Percentiles rank a stretch among this genome's conserved stretches.
These are phyloP conservation scores for Leucoma salicis DNA, from an alignment of 2,888 invertebrate species.

Conservation along the genomic window DNA sequence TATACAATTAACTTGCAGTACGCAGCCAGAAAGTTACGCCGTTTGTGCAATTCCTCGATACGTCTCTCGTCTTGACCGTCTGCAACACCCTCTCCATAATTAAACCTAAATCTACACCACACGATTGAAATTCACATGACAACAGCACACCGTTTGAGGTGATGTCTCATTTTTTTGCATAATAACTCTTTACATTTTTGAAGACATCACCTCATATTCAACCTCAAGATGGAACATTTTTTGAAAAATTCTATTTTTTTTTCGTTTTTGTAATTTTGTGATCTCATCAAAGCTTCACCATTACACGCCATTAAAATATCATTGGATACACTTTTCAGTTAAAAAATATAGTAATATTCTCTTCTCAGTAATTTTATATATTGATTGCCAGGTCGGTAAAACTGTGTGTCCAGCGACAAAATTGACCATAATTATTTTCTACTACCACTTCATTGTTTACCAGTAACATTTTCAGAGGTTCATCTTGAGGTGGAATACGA, in stretches of 20 bases:
- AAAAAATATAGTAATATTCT: too few species aligned
- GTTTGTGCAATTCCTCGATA: slow-evolving; percentile 98
- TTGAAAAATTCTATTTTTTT: neutral
- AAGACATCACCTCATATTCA: slow-evolving; percentile 17
- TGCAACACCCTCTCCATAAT: slow-evolving; percentile 44
- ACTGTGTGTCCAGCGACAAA: too few species aligned
- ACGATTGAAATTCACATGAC: neutral
- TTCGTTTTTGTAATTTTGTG: too few species aligned
- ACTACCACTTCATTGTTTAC: too few species aligned
- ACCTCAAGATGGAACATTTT: slow-evolving; percentile 21
- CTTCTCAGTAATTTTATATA: too few species aligned
- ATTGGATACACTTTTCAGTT: too few species aligned
- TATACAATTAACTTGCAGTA: slow-evolving; percentile 99
- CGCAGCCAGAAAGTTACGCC: slow-evolving; percentile 96
- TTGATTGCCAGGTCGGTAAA: too few species aligned
- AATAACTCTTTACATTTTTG: neutral
- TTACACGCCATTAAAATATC: too few species aligned
- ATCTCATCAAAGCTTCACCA: too few species aligned
- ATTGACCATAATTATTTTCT: too few species aligned
- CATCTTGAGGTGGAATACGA: slow-evolving; percentile 22
- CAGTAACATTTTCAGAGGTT: too few species aligned
- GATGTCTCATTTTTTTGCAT: neutral
- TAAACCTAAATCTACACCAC: neutral
- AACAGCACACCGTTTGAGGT: neutral
- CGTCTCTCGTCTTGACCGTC: slow-evolving; percentile 97